A percentile compares a stretch with the other conserved stretches of the same genome.
phyloP scores from a whole-genome alignment of 2,113 vertebrate genomes.

The Accipiter virgatus region DNA sequence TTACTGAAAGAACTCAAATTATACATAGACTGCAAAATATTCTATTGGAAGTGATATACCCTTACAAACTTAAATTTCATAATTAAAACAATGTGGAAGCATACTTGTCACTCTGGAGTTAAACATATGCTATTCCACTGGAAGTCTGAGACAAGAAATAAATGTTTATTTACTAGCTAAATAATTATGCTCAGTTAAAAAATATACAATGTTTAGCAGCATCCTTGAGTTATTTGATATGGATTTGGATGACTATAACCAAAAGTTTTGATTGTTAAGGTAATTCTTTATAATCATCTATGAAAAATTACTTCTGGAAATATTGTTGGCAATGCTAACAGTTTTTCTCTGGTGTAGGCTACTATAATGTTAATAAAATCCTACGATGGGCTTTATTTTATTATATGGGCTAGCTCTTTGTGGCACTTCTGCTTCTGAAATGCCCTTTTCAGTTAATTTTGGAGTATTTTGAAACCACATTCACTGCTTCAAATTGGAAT shows the following conservation, averaged over 20 bases:
- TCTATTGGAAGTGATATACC: background rate
- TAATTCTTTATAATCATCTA: background rate
- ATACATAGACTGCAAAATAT: background rate
- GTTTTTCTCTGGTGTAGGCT: background rate
- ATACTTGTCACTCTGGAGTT: background rate
- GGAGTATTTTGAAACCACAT: background rate
- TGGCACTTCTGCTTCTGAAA: background rate
- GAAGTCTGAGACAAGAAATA: background rate
- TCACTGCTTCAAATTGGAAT: background rate
- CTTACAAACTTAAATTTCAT: background rate
- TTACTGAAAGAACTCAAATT: background rate
- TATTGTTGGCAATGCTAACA: background rate
- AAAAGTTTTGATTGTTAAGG: background rate
- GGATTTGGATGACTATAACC: background rate
- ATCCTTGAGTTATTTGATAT: background rate
- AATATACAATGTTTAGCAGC: background rate
- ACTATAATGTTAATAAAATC: background rate
- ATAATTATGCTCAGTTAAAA: background rate
- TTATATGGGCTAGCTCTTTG: background rate
- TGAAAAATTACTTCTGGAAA: background rate
- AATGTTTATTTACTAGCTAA: background rate
- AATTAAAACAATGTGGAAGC: background rate
- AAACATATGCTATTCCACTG: background rate
- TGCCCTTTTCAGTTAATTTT: background rate
- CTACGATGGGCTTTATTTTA: background rate